phyloP scores from a whole-genome alignment of 2,888 invertebrate species.

The Ophion ventricosus region DNA sequence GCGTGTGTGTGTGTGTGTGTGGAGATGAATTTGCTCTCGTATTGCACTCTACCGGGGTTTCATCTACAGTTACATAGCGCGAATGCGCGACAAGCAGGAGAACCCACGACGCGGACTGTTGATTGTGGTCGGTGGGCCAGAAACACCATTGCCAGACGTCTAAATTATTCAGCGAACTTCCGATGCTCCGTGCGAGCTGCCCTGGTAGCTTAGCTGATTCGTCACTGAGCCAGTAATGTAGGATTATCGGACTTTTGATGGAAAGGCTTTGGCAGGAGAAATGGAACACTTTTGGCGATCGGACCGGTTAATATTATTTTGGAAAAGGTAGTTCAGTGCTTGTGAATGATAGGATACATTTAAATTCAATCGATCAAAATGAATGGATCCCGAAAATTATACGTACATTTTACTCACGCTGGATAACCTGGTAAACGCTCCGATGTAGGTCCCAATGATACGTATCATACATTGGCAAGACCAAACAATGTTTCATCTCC shows the following conservation, averaged over 20 bases:
- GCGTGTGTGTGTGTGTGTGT: conserved; percentile 33
- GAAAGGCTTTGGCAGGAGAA: background rate
- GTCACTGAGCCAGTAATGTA: conserved; percentile 19
- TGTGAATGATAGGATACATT: too few relatives aligned
- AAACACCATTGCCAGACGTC: conserved; percentile 63
- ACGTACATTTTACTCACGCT: background rate
- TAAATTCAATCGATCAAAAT: background rate
- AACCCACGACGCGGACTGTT: conserved; percentile 56
- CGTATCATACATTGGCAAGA: background rate
- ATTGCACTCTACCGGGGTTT: conserved; percentile 28
- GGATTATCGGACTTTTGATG: conserved; percentile 47
- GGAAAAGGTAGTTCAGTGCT: background rate
- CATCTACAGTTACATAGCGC: conserved; percentile 22
- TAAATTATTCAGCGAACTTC: conserved; percentile 67
- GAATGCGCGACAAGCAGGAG: conserved; percentile 32
- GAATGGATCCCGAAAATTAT: background rate
- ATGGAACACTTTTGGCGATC: conserved; percentile 10
- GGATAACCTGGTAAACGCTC: background rate
- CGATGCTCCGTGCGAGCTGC: conserved; percentile 44
- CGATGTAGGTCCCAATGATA: background rate
- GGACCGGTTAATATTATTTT: background rate
- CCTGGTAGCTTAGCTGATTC: conserved; percentile 33
- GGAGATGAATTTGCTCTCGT: conserved; percentile 36
- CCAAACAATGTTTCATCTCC: conserved; percentile 13
- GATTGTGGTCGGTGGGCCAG: conserved; percentile 60